A percentile compares a stretch with the other conserved stretches of the same genome.
Conservation (phyloP, 2,113 vertebrate species). For the Pygoscelis adeliae region DNA sequence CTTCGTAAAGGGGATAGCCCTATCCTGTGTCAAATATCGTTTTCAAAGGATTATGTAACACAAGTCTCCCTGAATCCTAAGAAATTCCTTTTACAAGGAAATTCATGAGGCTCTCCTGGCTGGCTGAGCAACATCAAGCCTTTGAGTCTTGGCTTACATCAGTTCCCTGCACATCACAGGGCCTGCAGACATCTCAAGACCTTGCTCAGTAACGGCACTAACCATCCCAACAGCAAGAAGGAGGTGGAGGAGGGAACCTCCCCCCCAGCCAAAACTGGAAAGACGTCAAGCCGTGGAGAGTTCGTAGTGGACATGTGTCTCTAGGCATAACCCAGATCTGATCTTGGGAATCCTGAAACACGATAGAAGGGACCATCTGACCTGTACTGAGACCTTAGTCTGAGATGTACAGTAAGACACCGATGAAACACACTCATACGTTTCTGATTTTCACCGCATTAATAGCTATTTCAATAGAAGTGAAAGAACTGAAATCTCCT, state of each 20-base stretch:
- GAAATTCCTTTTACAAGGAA: slow-evolving; percentile 63
- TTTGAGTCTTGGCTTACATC: rapidly evolving
- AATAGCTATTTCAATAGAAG: neutral
- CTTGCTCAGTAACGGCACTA: neutral
- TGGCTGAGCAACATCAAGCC: neutral
- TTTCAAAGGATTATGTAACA: slow-evolving; percentile 24
- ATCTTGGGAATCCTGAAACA: neutral
- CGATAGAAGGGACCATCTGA: neutral
- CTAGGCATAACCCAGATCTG: neutral
- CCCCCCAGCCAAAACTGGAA: neutral
- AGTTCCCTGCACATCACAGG: neutral
- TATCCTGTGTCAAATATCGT: slow-evolving; percentile 22
- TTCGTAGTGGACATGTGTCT: neutral
- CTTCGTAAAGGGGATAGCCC: slow-evolving; percentile 27
- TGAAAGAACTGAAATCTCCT: neutral
- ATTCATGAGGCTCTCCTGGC: neutral
- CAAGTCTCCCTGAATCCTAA: slow-evolving; percentile 13
- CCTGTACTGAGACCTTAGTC: neutral
- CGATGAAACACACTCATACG: neutral
- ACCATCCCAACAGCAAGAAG: neutral
- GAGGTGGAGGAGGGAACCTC: neutral
- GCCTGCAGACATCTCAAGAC: neutral
- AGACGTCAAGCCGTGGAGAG: neutral
- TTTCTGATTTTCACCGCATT: slow-evolving; percentile 26
- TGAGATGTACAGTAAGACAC: neutral